phyloP scores from a whole-genome alignment of 2,113 vertebrate species.

The Myrmecophaga tridactyla region DNA sequence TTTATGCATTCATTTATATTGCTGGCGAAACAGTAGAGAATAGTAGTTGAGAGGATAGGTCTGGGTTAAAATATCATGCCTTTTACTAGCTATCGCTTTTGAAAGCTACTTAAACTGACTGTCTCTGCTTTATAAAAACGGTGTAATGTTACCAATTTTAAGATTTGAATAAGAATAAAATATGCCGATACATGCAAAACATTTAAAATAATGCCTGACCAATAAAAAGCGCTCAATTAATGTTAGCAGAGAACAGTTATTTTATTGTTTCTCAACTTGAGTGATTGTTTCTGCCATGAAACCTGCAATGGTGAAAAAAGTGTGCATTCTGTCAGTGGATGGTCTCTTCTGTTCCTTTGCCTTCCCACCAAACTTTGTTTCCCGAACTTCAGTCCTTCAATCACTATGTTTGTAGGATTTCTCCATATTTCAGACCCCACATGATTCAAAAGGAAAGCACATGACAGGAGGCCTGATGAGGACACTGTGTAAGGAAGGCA shows the following conservation, averaged over 20 bases:
- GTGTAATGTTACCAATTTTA: neutral
- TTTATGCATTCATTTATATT: neutral
- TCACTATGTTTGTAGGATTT: neutral
- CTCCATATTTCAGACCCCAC: neutral
- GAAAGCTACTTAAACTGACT: neutral
- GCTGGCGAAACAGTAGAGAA: neutral
- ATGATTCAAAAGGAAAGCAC: too few species aligned
- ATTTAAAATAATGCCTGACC: neutral
- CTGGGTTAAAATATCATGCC: neutral
- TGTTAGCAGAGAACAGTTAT: neutral
- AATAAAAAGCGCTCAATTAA: neutral
- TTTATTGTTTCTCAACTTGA: neutral
- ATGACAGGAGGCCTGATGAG: neutral
- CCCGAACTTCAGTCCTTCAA: neutral
- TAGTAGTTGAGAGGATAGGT: neutral
- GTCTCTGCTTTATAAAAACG: neutral
- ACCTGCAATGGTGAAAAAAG: neutral
- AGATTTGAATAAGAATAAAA: neutral
- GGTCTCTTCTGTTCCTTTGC: neutral
- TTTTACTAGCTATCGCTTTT: neutral
- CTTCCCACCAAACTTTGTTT: conserved; percentile 19
- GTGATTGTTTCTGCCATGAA: neutral
- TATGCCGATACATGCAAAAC: conserved; percentile 14
- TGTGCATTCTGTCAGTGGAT: neutral
- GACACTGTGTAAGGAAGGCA: neutral